Conservation (phyloP, 2,797 vertebrate genomes). For the Adrianichthys oophorus region DNA sequence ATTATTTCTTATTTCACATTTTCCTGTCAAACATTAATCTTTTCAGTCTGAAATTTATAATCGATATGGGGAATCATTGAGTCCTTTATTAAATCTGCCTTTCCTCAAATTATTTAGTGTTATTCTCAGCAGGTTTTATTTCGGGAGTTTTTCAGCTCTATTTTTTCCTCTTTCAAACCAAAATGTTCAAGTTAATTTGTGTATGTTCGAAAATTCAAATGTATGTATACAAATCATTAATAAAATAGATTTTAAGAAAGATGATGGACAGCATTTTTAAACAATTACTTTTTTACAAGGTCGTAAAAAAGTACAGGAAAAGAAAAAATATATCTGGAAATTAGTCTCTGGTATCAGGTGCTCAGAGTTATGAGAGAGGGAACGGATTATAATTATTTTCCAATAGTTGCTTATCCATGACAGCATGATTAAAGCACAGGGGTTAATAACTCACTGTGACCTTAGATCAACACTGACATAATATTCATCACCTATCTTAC, state of each 20-base stretch:
- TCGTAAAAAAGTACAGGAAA: neutral
- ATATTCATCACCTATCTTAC: conserved; percentile 25
- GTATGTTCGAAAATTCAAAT: neutral
- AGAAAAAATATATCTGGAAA: conserved; percentile 16
- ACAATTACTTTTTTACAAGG: conserved; percentile 23
- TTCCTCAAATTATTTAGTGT: conserved; percentile 9
- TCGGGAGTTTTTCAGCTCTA: neutral
- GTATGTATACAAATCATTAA: neutral
- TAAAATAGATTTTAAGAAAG: too few species aligned
- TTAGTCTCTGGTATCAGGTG: conserved; percentile 47
- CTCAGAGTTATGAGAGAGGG: conserved; percentile 55
- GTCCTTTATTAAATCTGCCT: conserved; percentile 33
- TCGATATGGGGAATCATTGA: conserved; percentile 52
- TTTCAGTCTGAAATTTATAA: conserved; percentile 38
- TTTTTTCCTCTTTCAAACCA: neutral
- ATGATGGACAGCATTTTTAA: neutral
- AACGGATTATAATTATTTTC: conserved; percentile 61
- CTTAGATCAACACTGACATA: conserved; percentile 63
- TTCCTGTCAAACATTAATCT: conserved; percentile 52
- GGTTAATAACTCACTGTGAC: conserved; percentile 76
- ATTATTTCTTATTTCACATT: conserved; percentile 12
- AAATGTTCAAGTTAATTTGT: neutral
- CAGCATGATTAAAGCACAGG: conserved; percentile 57
- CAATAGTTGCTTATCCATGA: conserved; percentile 59
- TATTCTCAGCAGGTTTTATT: conserved; percentile 11